Evolutionary conservation across 2,113 vertebrate species (phyloP).

Genomic region (Procapra przewalskii): DNA sequence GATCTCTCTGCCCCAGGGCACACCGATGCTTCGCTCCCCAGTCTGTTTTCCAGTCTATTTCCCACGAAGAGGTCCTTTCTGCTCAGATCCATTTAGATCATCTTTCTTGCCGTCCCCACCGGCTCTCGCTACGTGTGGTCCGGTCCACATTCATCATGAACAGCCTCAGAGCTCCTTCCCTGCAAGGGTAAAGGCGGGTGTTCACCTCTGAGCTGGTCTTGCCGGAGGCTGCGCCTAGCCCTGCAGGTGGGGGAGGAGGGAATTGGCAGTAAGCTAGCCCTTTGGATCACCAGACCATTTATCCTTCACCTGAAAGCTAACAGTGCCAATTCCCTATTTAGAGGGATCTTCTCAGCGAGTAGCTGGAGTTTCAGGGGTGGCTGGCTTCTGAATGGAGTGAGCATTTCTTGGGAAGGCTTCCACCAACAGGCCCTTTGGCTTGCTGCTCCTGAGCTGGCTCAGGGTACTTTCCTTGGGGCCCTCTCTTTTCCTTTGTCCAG

Average conservation of each 20-base stretch:
- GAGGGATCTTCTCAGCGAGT: accelerated
- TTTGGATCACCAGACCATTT: accelerated
- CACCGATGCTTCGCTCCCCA: neutral
- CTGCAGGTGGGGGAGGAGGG: accelerated
- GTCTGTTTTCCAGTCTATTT: conserved; percentile 51
- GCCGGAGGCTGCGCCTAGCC: neutral
- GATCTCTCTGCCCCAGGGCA: neutral
- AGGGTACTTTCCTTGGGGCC: neutral
- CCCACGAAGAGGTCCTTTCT: conserved; percentile 40
- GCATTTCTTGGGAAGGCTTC: neutral
- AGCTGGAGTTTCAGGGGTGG: neutral
- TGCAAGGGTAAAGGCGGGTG: neutral
- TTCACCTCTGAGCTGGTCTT: neutral
- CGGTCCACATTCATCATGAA: neutral
- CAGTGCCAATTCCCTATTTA: too few relatives aligned
- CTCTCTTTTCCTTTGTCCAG: neutral
- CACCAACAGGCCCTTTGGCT: accelerated
- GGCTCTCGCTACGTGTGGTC: neutral
- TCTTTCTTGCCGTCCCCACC: neutral
- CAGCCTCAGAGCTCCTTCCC: neutral
- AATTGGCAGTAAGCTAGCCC: accelerated
- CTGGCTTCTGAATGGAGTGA: neutral
- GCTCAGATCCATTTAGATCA: neutral
- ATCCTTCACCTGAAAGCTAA: neutral
- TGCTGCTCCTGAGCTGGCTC: accelerated